A percentile compares a stretch with the other conserved stretches of the same genome.
phyloP scores from a whole-genome alignment of 2,113 vertebrate genomes.

The Scytalopus superciliaris region DNA sequence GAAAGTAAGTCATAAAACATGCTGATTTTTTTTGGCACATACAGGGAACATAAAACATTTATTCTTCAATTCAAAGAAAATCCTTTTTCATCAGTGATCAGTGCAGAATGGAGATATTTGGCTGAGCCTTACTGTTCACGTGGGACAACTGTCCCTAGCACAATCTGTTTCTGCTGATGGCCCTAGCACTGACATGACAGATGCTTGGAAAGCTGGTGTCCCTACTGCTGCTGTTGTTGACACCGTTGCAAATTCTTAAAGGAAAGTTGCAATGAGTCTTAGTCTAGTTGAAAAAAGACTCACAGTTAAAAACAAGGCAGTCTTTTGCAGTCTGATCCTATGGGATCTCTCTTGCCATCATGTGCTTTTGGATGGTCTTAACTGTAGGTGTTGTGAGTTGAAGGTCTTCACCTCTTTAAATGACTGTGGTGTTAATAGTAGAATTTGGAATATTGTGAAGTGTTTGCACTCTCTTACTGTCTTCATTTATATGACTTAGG shows the following conservation, averaged over 20 bases:
- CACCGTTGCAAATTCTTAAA: not conserved
- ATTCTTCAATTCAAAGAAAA: not conserved
- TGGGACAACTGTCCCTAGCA: not conserved
- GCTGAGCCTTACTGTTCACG: not conserved
- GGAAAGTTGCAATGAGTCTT: not conserved
- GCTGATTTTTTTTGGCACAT: not conserved
- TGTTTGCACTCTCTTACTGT: not conserved
- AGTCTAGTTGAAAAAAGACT: not conserved
- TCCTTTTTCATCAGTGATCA: not conserved
- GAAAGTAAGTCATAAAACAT: not conserved
- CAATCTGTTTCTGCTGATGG: conserved; percentile 51
- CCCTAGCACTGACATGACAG: not conserved
- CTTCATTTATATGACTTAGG: conserved; percentile 20
- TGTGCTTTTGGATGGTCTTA: not conserved
- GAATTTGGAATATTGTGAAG: not conserved
- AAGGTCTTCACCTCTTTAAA: not conserved
- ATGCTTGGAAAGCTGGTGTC: conserved; percentile 37
- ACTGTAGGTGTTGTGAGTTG: not conserved
- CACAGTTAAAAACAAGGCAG: not conserved
- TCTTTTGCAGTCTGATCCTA: not conserved
- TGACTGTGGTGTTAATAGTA: not conserved
- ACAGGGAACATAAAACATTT: not conserved
- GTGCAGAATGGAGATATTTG: not conserved
- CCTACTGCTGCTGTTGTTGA: not conserved
- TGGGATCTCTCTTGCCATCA: not conserved